Evolutionary conservation across 2,797 vertebrate genomes (phyloP), one percentile per base, ranked within the genome.

Genomic region (Takifugu ocellatus): DNA sequence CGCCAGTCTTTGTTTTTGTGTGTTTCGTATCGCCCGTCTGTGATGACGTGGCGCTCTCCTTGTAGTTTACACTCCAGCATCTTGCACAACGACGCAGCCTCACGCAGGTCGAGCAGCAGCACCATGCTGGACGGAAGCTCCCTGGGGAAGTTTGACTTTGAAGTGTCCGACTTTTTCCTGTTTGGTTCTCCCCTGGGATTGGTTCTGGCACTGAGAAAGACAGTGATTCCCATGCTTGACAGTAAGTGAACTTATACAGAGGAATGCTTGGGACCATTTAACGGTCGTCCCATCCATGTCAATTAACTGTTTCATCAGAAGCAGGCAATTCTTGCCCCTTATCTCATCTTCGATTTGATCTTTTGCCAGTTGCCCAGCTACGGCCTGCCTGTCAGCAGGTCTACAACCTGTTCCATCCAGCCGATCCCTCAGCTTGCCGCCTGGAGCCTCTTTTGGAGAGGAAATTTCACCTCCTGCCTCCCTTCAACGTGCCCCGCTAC

Each of bases 351-450:
- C 68, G 69, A 60, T 52, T 71, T 31, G 14, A 48, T 66, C 49
- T 69, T 70, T 81, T 80, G 84, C 75, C 78, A 93, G 92, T 92
- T 83, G 83, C 87, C 53, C 89, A 90, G 83, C 84, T 92, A 67
- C 92, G 93, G 33, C 97, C 97, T 0, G 95, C 95, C 58, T 99
- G 97, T 82, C 96, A 97, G 83, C 97, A 99, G 87, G 94, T 99
- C 51, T 98, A 98, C 73, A 99, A 99, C 89, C 91, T 99, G 66
- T 99, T 99, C 90, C 97, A 98, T 70, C 95, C 97, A 0, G 96
- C 97, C 12, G 97, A 99, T 83, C 97, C 97, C 0, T 99, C 96
- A 0, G 96, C 97, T 49, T 99, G 95, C 10, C 95, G 97, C 49
- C 91, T 99, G 0, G 97, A 99, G 71, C 97, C 97, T 5, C 92